These are phyloP conservation scores for Brachyrhaphis roseni DNA, from an alignment of 2,797 vertebrate genomes.

Conservation along the genomic window DNA sequence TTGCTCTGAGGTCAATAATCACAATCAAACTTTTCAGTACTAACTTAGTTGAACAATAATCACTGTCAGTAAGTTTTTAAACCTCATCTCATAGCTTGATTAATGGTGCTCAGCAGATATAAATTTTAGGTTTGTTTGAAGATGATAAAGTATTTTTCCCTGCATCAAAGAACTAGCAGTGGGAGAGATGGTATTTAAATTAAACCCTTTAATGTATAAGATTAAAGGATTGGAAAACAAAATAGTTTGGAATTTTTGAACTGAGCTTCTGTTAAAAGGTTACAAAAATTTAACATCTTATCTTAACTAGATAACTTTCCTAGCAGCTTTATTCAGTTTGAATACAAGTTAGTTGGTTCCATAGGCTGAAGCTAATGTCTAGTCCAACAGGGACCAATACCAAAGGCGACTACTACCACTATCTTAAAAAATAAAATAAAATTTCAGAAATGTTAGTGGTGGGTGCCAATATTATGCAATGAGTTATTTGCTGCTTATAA, in stretches of 20 bases:
- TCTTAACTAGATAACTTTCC: neutral
- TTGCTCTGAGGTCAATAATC: neutral
- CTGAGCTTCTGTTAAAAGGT: neutral
- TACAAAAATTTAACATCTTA: neutral
- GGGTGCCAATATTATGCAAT: neutral
- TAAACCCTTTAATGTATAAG: neutral
- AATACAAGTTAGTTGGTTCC: neutral
- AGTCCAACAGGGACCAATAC: neutral
- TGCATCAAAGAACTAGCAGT: neutral
- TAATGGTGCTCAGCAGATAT: neutral
- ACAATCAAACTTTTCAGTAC: neutral
- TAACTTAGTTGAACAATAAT: neutral
- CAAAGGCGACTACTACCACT: neutral
- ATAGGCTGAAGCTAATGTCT: neutral
- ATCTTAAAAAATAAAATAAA: neutral
- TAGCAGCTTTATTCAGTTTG: neutral
- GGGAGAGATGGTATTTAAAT: neutral
- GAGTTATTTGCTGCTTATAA: too few relatives aligned
- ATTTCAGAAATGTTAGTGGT: neutral
- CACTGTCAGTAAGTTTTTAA: neutral
- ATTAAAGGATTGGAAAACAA: neutral
- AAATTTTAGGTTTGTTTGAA: neutral
- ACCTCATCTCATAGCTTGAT: neutral
- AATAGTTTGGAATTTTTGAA: neutral
- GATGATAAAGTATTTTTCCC: neutral